Percentiles rank a stretch among this genome's conserved stretches.
Evolutionary conservation across 2,888 invertebrate genomes (phyloP).

Genomic region (Oxyteleia sp.): DNA sequence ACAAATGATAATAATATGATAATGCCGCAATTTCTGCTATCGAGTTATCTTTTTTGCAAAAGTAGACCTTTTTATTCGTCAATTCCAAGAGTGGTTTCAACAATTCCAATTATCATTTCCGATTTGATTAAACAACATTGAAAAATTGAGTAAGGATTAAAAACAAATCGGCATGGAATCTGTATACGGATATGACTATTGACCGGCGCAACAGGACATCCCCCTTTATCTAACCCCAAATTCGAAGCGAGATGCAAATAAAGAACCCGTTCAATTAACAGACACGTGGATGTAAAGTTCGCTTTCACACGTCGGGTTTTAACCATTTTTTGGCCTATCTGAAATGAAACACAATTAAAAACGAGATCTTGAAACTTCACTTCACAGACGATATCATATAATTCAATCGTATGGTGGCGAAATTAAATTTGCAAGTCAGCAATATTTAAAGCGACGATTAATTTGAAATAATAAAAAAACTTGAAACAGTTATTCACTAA

Average conservation of each 20-base stretch:
- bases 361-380: conserved; percentile 3
- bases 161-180: background rate
- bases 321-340: background rate
- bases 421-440: conserved; percentile 3
- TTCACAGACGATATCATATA: background rate
- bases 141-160: background rate
- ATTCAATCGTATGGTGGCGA: conserved; percentile 9
- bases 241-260: conserved; percentile 15
- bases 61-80: too few relatives aligned
- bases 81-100: too few relatives aligned
- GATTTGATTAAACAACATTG: too few relatives aligned
- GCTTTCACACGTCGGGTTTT: conserved; percentile 40
- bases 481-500: too few relatives aligned
- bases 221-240: conserved; percentile 1
- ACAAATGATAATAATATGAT: too few relatives aligned
- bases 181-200: too few relatives aligned
- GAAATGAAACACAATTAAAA: conserved; percentile 20
- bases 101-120: too few relatives aligned
- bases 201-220: too few relatives aligned
- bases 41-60: too few relatives aligned
- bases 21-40: too few relatives aligned
- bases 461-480: background rate
- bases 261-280: conserved; percentile 28
- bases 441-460: background rate
- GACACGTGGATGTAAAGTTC: conserved; percentile 36